Percentiles rank a stretch among this genome's conserved stretches.
These are phyloP conservation scores for Limnephilus lunatus DNA, from an alignment of 2,888 invertebrate species.

Conservation along the genomic window DNA sequence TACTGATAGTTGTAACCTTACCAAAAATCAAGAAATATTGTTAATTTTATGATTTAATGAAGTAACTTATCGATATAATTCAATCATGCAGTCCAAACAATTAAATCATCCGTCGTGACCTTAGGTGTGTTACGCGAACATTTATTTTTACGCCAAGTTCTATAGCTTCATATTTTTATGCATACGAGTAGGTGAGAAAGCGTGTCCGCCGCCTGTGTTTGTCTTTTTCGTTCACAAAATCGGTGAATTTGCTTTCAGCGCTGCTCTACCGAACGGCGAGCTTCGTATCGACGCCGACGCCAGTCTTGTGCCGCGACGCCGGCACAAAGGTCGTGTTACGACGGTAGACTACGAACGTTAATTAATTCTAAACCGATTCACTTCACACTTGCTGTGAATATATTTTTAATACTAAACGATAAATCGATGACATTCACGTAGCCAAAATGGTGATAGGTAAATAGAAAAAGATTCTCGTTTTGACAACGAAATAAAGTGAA, in stretches of 20 bases:
- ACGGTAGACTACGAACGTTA: conserved; percentile 34
- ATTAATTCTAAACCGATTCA: conserved; percentile 29
- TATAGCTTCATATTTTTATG: conserved; percentile 14
- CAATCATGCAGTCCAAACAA: background rate
- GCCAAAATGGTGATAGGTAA: conserved; percentile 61
- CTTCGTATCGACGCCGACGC: conserved; percentile 51
- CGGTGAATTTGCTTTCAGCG: conserved; percentile 27
- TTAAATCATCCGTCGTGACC: conserved; percentile 41
- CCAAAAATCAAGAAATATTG: background rate
- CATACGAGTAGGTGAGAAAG: conserved; percentile 38
- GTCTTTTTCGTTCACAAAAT: conserved; percentile 30
- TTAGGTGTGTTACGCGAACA: conserved; percentile 38
- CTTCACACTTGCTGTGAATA: conserved; percentile 44
- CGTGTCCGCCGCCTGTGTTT: conserved; percentile 12
- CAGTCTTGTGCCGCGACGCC: conserved; percentile 52
- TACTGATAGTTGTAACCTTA: too few species aligned
- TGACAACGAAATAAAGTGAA: background rate
- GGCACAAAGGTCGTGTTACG: conserved; percentile 10
- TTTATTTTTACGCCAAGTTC: conserved; percentile 46
- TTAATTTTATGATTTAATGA: background rate
- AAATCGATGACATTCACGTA: conserved; percentile 45
- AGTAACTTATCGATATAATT: background rate
- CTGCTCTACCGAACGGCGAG: conserved; percentile 11
- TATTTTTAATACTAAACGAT: conserved; percentile 53
- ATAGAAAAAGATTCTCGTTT: background rate